phyloP scores from a whole-genome alignment of 2,888 invertebrate genomes.

The Andrena dorsata region DNA sequence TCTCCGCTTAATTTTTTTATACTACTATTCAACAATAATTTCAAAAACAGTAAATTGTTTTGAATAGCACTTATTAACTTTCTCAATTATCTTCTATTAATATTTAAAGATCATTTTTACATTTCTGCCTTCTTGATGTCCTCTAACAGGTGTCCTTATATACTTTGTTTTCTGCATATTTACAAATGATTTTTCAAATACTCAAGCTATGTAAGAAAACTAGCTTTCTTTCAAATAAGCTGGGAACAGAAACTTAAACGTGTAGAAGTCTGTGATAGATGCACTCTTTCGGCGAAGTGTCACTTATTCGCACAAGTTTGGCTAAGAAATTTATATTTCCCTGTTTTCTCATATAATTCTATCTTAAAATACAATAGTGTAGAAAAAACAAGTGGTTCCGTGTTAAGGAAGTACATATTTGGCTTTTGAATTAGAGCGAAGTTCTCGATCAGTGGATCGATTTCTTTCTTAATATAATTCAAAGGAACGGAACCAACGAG shows the following conservation, averaged over 20 bases:
- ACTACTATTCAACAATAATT: constrained; percentile 44
- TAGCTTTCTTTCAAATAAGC: constrained; percentile 18
- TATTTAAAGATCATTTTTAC: constrained; percentile 46
- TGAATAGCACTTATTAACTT: constrained; percentile 42
- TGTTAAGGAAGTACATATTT: constrained; percentile 29
- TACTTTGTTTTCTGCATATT: constrained; percentile 37
- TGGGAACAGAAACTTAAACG: constrained; percentile 3
- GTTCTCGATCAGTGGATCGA: neutral
- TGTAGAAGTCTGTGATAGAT: constrained; percentile 44
- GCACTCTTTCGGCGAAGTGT: constrained; percentile 37
- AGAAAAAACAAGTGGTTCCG: constrained; percentile 15
- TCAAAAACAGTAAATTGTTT: constrained; percentile 31
- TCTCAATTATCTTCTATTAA: constrained; percentile 31
- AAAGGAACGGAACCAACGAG: neutral
- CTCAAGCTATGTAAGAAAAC: constrained; percentile 19
- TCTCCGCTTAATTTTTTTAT: constrained; percentile 25
- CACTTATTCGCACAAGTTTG: neutral
- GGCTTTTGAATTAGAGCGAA: constrained; percentile 22
- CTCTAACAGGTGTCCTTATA: constrained; percentile 44
- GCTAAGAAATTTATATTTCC: neutral
- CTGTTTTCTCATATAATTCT: neutral
- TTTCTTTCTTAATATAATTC: neutral
- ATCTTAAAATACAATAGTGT: constrained; percentile 6
- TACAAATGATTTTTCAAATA: constrained; percentile 49
- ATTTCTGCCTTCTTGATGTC: constrained; percentile 24